Evolutionary conservation across 2,797 vertebrate genomes (phyloP).

Genomic region (Gobio occitaniae): DNA sequence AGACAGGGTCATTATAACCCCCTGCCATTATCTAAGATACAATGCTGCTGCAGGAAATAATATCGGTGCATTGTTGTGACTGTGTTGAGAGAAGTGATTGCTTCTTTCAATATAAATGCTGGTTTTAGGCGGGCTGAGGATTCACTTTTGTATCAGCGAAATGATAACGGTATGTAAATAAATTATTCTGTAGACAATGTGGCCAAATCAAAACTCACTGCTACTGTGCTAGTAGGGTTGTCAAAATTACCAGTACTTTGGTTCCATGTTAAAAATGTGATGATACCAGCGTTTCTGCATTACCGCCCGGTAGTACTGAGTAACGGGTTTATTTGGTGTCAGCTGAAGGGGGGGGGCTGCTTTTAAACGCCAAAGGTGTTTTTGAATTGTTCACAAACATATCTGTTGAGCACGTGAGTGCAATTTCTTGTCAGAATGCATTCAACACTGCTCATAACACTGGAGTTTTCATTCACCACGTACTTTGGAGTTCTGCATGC

Average conservation of each 20-base stretch:
- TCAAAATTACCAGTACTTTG: not conserved
- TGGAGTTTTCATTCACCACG: too few relatives aligned
- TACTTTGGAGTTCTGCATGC: too few relatives aligned
- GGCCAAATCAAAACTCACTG: not conserved
- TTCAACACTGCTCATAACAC: too few relatives aligned
- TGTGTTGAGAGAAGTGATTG: not conserved
- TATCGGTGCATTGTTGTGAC: constrained; percentile 20
- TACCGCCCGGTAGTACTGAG: too few relatives aligned
- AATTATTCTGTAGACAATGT: not conserved
- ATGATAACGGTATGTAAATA: not conserved
- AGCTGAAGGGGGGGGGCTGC: too few relatives aligned
- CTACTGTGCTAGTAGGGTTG: not conserved
- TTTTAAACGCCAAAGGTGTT: too few relatives aligned
- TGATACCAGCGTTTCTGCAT: too few relatives aligned
- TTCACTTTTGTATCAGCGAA: not conserved
- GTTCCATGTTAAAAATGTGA: too few relatives aligned
- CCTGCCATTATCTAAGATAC: constrained; percentile 9
- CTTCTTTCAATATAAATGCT: not conserved
- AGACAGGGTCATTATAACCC: constrained; percentile 17
- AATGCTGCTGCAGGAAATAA: not conserved
- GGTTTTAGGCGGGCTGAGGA: not conserved
- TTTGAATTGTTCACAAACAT: too few relatives aligned
- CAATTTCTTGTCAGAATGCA: too few relatives aligned
- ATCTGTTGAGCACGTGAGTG: too few relatives aligned
- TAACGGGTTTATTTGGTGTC: too few relatives aligned